A percentile compares a stretch with the other conserved stretches of the same genome.
Evolutionary conservation across 2,888 invertebrate genomes (phyloP).

Genomic region (Lamellibrachia columna): DNA sequence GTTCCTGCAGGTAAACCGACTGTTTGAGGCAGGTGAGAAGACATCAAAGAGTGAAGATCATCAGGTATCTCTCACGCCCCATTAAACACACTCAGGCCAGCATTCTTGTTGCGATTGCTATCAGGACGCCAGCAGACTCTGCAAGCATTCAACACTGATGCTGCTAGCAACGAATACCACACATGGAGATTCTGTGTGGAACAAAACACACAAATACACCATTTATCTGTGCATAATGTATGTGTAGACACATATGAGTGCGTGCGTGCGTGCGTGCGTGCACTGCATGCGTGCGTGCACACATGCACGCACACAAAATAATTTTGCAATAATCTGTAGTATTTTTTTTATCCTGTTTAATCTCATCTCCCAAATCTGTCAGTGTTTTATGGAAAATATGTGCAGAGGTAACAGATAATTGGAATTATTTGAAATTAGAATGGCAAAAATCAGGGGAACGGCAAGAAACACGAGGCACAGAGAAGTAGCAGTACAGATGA

Average conservation of each 20-base stretch:
- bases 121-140: not conserved
- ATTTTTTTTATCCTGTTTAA: not conserved
- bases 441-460: too few species aligned
- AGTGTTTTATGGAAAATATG: too few species aligned
- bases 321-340: not conserved
- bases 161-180: not conserved
- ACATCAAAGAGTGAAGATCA: not conserved
- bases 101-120: not conserved
- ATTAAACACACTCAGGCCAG: not conserved
- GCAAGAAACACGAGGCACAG: too few species aligned
- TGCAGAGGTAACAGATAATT: too few species aligned
- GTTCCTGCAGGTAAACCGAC: not conserved
- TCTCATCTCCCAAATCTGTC: too few species aligned
- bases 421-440: too few species aligned
- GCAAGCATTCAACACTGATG: not conserved
- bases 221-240: not conserved
- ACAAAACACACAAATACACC: not conserved
- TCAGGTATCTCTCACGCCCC: not conserved
- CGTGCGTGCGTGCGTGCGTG: not conserved
- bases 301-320: not conserved
- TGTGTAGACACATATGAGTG: not conserved
- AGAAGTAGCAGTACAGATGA: too few species aligned
- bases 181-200: not conserved
- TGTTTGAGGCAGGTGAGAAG: not conserved
- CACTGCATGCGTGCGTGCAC: not conserved